A percentile compares a stretch with the other conserved stretches of the same genome.
phyloP scores from a whole-genome alignment of 1,140 invertebrate genomes.

The Apolygus lucorum region DNA sequence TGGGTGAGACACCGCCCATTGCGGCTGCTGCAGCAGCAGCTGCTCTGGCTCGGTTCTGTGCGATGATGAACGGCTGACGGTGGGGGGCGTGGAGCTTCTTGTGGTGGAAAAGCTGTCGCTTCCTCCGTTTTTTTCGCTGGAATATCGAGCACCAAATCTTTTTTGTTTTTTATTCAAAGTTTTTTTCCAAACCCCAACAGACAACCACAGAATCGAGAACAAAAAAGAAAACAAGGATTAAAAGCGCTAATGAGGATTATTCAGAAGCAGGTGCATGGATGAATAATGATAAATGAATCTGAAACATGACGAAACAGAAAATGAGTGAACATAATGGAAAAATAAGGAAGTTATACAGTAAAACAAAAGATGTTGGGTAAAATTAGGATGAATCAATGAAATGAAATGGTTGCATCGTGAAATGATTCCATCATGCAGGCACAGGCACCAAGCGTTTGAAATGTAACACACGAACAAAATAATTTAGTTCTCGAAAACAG shows the following conservation, averaged over 20 bases:
- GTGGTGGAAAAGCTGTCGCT: conserved; percentile 65
- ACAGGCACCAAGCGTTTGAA: no score
- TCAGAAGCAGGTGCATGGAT: background rate
- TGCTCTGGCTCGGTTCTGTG: conserved; percentile 31
- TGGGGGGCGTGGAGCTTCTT: conserved; percentile 65
- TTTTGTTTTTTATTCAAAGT: no score
- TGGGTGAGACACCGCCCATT: conserved; percentile 35
- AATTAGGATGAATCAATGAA: background rate
- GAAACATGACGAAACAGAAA: background rate
- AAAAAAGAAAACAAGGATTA: background rate
- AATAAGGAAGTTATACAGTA: no score
- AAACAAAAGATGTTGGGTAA: background rate
- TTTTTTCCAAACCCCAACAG: background rate
- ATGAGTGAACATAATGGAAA: background rate
- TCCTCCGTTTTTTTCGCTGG: conserved; percentile 57
- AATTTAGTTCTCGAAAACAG: no score
- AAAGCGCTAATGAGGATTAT: background rate
- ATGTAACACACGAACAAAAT: no score
- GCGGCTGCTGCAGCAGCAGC: conserved; percentile 31
- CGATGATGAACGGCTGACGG: conserved; percentile 40
- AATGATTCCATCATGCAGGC: no score
- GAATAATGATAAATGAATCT: background rate
- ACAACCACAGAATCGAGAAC: background rate
- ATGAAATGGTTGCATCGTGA: no score
- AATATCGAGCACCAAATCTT: conserved; percentile 29